Evolutionary conservation across 1,140 invertebrate genomes (phyloP), one percentile per base, ranked within the genome.

Genomic region (Hylaeus volcanicus): DNA sequence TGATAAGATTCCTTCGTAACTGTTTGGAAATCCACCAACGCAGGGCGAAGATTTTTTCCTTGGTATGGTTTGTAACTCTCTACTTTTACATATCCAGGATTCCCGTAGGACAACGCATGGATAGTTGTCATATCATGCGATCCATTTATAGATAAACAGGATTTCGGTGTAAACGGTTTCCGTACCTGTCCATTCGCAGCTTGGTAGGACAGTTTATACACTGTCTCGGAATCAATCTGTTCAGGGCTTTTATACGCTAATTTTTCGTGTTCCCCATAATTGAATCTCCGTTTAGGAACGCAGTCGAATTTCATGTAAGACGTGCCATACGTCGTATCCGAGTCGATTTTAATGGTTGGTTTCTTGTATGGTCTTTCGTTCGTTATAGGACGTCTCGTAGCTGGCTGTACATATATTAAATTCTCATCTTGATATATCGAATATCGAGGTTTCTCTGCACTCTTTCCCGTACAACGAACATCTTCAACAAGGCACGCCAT

Each of bases 201-300:
- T 26, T 26, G 63, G 12, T 68, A 80, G 2, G 79, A 80, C 3
- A 80, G 37, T 6, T 80, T 80, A 15, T 80, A 63, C 1, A 75
- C 48, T 3, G 79, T 80, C 1, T 68, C 65, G 1, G 39, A 69
- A 2, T 68, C 39, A 3, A 69, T 15, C n/a, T 63, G 61, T 1
- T 45, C 79, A 0, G 48, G 12, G 2, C 45, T 75, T 1, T 1
- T 8, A 26, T 5, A 0, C 5, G 11, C 0, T 15, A 60, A 37
- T 8, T 63, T 68, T 14, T 75, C 48, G 5, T 75, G 45, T 14
- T 12, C 1, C 0, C 45, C 73, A n/a, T 66, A 74, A 61, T 53
- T 53, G 1, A 63, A 5, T 61, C n/a, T 53, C 3, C 3, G 15
- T n/a, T 14, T 60, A 9, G 72, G 39, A 51, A n/a, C 5, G 0